phyloP scores from a whole-genome alignment of 2,797 vertebrate genomes.

The Malacoctenus gilli region DNA sequence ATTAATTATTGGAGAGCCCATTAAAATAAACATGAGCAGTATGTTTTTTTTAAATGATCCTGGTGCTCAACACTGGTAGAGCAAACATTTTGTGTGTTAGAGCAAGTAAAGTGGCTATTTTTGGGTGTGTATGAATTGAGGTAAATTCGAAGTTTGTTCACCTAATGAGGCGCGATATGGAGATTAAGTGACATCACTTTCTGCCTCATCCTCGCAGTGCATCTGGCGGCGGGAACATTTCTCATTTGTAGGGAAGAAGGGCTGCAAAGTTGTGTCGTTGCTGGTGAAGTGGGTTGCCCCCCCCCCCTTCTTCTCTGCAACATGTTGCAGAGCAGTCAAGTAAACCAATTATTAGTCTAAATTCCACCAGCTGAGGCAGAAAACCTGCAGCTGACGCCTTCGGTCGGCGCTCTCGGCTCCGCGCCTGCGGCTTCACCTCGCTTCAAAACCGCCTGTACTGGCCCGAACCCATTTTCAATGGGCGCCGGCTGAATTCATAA shows the following conservation, averaged over 20 bases:
- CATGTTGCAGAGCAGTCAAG: slow-evolving; percentile 26
- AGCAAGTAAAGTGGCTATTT: slow-evolving; percentile 6
- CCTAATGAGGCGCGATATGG: slow-evolving; percentile 15
- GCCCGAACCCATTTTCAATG: slow-evolving; percentile 40
- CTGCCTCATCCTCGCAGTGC: slow-evolving; percentile 26
- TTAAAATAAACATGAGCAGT: slow-evolving; percentile 15
- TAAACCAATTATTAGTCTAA: slow-evolving; percentile 25
- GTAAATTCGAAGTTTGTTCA: slow-evolving; percentile 17
- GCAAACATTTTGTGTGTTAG: slow-evolving; percentile 11
- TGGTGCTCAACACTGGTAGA: not conserved
- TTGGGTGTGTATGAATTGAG: slow-evolving; percentile 16
- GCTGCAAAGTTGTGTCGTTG: slow-evolving; percentile 21
- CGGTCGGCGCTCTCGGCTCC: slow-evolving; percentile 52
- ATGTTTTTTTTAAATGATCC: too few relatives aligned
- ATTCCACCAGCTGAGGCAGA: slow-evolving; percentile 9
- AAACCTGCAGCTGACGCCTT: slow-evolving; percentile 41
- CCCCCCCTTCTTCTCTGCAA: slow-evolving; percentile 6
- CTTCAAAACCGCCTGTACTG: slow-evolving; percentile 16
- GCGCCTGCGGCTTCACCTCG: slow-evolving; percentile 18
- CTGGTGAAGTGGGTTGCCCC: not conserved
- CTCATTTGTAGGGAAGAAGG: slow-evolving; percentile 33
- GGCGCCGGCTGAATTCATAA: slow-evolving; percentile 54
- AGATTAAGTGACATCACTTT: slow-evolving; percentile 11
- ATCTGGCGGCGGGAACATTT: slow-evolving; percentile 11
- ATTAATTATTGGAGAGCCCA: not conserved